Conservation (phyloP, 2,113 vertebrate species). For the Onychostruthus taczanowskii region DNA sequence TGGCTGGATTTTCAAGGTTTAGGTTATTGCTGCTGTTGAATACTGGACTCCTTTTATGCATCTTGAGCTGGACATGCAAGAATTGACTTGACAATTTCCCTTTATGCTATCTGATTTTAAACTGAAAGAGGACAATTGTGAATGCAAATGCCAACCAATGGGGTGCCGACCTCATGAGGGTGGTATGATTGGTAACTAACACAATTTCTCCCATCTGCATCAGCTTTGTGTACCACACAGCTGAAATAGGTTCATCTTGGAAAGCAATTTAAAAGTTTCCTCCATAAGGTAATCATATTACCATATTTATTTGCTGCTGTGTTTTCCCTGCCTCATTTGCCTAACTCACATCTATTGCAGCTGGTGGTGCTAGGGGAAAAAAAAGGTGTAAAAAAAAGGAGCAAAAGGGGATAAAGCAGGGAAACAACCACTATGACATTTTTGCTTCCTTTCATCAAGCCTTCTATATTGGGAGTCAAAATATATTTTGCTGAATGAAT, state of each 20-base stretch:
- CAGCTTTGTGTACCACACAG: background rate
- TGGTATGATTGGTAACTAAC: background rate
- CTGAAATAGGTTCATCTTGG: background rate
- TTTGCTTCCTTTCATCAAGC: background rate
- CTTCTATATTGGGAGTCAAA: background rate
- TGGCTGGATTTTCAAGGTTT: background rate
- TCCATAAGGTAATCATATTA: constrained; percentile 38
- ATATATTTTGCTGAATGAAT: constrained; percentile 3
- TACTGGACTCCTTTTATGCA: background rate
- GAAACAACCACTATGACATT: background rate
- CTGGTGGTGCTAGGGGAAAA: background rate
- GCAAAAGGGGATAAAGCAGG: background rate
- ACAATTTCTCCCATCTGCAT: background rate
- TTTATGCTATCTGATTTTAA: background rate
- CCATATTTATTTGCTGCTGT: constrained; percentile 17
- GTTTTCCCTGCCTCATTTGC: constrained; percentile 41
- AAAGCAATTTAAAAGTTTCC: constrained; percentile 53
- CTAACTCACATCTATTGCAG: background rate
- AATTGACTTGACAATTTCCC: background rate
- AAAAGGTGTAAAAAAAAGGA: background rate
- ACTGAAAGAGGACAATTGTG: background rate
- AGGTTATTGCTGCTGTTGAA: background rate
- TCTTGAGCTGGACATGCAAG: background rate
- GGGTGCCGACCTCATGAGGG: background rate
- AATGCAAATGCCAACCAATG: background rate